Evolutionary conservation across 1,140 invertebrate genomes (phyloP).

Genomic region (Pogonus chalceus): DNA sequence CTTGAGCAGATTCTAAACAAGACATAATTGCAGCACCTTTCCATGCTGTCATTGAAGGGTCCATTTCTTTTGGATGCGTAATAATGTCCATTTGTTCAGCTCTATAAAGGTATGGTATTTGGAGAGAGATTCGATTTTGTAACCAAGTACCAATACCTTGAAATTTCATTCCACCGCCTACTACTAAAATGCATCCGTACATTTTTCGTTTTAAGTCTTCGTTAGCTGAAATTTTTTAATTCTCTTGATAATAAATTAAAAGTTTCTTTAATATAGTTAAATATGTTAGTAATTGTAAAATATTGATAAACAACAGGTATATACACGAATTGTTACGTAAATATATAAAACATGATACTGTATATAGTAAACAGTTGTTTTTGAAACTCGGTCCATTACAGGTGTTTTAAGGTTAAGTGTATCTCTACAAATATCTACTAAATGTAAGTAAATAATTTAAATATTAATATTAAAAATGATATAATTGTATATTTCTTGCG

Average conservation of each 20-base stretch:
- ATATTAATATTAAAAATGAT: too few species aligned
- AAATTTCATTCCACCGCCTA: constrained; percentile 85
- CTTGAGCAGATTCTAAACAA: constrained; percentile 83
- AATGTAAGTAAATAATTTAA: too few species aligned
- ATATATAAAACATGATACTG: too few species aligned
- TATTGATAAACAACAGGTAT: too few species aligned
- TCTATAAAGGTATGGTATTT: constrained; percentile 69
- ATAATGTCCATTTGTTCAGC: constrained; percentile 75
- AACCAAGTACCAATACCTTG: constrained; percentile 79
- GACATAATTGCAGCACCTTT: constrained; percentile 91
- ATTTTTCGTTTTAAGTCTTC: constrained; percentile 90
- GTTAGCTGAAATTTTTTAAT: constrained; percentile 38
- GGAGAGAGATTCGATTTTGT: constrained; percentile 72
- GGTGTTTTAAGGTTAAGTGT: too few species aligned
- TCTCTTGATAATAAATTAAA: constrained; percentile 3
- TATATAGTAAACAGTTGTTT: too few species aligned
- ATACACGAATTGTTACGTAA: too few species aligned
- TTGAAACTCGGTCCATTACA: too few species aligned
- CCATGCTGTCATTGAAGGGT: constrained; percentile 81
- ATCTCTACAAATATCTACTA: too few species aligned
- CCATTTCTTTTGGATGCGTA: constrained; percentile 78
- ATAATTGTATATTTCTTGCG: too few species aligned
- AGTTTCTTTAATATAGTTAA: constrained; percentile 6
- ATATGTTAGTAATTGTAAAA: too few species aligned
- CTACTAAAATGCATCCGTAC: constrained; percentile 86